Percentiles rank a stretch among this genome's conserved stretches.
Conservation (phyloP, 2,888 invertebrate genomes). For the Eupithecia insigniata region DNA sequence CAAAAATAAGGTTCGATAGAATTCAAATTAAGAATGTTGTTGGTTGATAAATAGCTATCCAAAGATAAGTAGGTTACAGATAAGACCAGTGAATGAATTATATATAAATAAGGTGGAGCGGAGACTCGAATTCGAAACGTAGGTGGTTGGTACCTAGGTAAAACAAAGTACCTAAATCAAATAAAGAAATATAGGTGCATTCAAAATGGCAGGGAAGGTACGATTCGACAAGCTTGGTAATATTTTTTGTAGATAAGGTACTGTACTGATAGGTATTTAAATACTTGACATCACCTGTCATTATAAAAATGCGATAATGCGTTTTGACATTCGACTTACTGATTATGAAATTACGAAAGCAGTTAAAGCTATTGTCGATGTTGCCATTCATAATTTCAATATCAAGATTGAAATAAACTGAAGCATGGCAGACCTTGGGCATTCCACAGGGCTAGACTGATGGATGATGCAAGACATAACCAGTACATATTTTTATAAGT, state of each 20-base stretch:
- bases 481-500: not conserved
- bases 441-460: conserved; percentile 9
- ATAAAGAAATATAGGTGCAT: not conserved
- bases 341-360: not conserved
- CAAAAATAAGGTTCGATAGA: not conserved
- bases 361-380: not conserved
- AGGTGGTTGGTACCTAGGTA: too few relatives aligned
- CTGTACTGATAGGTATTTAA: not conserved
- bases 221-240: not conserved
- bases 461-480: conserved; percentile 8
- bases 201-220: not conserved
- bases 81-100: not conserved
- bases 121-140: not conserved
- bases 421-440: conserved; percentile 13
- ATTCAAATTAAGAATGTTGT: conserved; percentile 3
- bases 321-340: not conserved
- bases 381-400: conserved; percentile 15
- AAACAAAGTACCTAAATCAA: not conserved
- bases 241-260: not conserved
- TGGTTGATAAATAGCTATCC: not conserved
- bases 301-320: not conserved
- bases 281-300: not conserved
- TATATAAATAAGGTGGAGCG: not conserved
- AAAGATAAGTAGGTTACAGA: conserved; percentile 3
- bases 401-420: conserved; percentile 13